Percentiles rank a stretch among this genome's conserved stretches.
Evolutionary conservation across 2,113 vertebrate species (phyloP).

Genomic region (Pterophyllum scalare): DNA sequence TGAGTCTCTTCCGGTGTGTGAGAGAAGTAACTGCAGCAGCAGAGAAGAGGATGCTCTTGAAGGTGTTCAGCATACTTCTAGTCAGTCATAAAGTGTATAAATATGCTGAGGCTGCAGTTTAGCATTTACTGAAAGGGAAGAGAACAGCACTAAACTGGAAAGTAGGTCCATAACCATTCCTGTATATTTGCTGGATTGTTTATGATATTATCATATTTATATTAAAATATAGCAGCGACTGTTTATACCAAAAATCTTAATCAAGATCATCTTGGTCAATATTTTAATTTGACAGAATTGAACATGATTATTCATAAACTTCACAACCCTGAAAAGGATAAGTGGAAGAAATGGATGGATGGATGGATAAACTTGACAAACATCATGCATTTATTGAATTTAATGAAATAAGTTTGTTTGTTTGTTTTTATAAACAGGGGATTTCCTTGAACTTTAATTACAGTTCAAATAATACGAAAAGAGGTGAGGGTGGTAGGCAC

Average conservation of each 20-base stretch:
- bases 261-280: neutral
- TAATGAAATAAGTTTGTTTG: neutral
- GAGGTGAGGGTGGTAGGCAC: neutral
- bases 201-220: neutral
- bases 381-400: neutral
- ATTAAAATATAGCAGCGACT: neutral
- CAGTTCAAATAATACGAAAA: neutral
- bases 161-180: neutral
- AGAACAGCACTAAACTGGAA: neutral
- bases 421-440: neutral
- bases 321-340: too few relatives aligned
- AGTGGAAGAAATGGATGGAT: too few relatives aligned
- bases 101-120: too few relatives aligned
- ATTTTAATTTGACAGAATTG: neutral
- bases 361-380: neutral
- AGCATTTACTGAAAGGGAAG: too few relatives aligned
- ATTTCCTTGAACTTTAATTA: neutral
- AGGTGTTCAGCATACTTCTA: neutral
- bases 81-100: too few relatives aligned
- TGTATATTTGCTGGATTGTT: neutral
- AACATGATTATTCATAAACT: neutral
- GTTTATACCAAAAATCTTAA: constrained; percentile 1
- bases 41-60: neutral
- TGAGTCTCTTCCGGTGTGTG: neutral
- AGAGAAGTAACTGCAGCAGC: neutral